These are phyloP conservation scores for Drosophila paulistorum DNA, from an alignment of 1,140 invertebrate genomes.

Conservation along the genomic window DNA sequence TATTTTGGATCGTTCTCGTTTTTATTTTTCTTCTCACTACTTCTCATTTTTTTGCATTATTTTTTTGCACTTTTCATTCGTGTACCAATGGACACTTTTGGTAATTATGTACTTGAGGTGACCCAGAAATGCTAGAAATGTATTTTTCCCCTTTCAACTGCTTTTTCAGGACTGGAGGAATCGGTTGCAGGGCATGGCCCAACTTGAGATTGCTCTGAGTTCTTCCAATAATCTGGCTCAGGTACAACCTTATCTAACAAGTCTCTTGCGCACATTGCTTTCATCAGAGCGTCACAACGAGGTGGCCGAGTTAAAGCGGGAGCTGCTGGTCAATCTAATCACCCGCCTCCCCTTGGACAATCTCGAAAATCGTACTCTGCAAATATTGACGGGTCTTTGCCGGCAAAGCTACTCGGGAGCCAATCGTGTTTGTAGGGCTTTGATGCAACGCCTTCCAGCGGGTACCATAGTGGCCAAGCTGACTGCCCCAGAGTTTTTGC, in stretches of 20 bases:
- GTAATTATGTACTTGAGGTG: conserved; percentile 38
- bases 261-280: conserved; percentile 86
- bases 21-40: neutral
- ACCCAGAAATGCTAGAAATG: conserved; percentile 25
- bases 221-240: conserved; percentile 83
- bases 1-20: conserved; percentile 25
- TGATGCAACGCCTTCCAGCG: conserved; percentile 88
- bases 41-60: neutral
- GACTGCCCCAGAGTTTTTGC: conserved; percentile 86
- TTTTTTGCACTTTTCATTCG: conserved; percentile 17
- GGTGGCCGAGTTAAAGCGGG: conserved; percentile 76
- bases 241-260: conserved; percentile 86
- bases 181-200: conserved; percentile 85
- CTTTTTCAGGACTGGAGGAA: conserved; percentile 84
- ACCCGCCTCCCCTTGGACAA: conserved; percentile 80
- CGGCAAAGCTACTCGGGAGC: conserved; percentile 86
- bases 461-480: conserved; percentile 86
- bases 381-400: conserved; percentile 85
- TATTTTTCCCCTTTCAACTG: conserved; percentile 22
- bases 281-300: conserved; percentile 80
- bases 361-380: conserved; percentile 82
- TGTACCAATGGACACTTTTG: conserved; percentile 22
- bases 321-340: conserved; percentile 77
- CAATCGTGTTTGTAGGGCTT: conserved; percentile 85
- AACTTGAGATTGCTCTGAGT: conserved; percentile 84